These are phyloP conservation scores for Ceraclea dissimilis DNA, from an alignment of 2,888 invertebrate genomes.

Conservation along the genomic window DNA sequence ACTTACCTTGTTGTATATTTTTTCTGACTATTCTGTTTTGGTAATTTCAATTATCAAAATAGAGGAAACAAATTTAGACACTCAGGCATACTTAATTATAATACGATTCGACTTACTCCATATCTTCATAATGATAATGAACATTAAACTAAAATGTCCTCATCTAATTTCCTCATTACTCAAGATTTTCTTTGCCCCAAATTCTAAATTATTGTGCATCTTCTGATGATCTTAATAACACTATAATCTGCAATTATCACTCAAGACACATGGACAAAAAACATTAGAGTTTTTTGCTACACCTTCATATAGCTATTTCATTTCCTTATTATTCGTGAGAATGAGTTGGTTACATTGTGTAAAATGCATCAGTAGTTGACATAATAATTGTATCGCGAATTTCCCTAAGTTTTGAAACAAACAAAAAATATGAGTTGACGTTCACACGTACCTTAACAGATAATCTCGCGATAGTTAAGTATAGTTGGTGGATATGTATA, in stretches of 20 bases:
- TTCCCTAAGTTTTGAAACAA: conserved; percentile 8
- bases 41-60: no score
- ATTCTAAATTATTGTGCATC: neutral
- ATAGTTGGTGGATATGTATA: no score
- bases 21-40: no score
- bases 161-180: neutral
- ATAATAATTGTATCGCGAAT: neutral
- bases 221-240: neutral
- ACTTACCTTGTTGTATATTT: no score
- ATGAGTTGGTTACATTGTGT: neutral
- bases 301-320: neutral
- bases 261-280: neutral
- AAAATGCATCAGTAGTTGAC: neutral
- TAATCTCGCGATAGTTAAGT: neutral
- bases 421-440: conserved; percentile 7
- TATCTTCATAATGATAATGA: no score
- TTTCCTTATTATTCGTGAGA: neutral
- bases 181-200: neutral
- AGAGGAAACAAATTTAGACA: no score
- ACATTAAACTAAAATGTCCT: no score
- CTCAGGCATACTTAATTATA: no score
- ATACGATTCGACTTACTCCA: no score
- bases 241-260: neutral
- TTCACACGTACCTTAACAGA: conserved; percentile 3
- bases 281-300: neutral